Evolutionary conservation across 2,113 vertebrate genomes (phyloP).

Genomic region (Ovibos moschatus): DNA sequence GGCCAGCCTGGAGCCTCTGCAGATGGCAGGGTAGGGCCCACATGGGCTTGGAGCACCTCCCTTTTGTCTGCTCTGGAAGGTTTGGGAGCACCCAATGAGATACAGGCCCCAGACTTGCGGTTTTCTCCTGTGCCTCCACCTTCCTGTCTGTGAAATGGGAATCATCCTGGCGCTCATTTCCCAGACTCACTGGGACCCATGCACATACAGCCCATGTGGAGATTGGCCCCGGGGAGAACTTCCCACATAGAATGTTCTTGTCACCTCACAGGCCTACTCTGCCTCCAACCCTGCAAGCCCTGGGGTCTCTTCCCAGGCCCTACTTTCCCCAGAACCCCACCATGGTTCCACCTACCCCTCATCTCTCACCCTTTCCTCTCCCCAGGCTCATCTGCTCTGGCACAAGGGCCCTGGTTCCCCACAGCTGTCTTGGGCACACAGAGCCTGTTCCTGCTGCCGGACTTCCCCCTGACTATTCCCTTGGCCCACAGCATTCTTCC

Average conservation of each 20-base stretch:
- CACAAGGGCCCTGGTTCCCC: not conserved
- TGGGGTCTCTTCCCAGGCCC: not conserved
- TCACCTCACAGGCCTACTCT: too few relatives aligned
- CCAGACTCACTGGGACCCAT: not conserved
- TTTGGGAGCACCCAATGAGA: fast-evolving
- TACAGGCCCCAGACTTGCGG: fast-evolving
- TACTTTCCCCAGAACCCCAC: not conserved
- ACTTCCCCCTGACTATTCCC: not conserved
- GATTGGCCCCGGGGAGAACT: fast-evolving
- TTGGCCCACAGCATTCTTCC: not conserved
- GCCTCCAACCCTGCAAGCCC: not conserved
- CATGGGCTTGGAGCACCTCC: fast-evolving
- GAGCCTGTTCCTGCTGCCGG: not conserved
- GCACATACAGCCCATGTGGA: not conserved
- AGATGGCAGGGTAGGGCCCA: fast-evolving
- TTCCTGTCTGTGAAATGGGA: not conserved
- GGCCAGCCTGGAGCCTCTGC: not conserved
- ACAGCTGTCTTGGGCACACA: not conserved
- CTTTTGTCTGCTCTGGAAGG: fast-evolving
- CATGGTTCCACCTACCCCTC: not conserved
- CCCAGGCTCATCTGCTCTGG: not conserved
- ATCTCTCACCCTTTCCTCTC: not conserved
- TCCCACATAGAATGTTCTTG: not conserved
- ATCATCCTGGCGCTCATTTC: not conserved
- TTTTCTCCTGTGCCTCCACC: not conserved